Evolutionary conservation across 2,113 vertebrate genomes (phyloP), one percentile per base, ranked within the genome.

Genomic region (Oxyura jamaicensis): DNA sequence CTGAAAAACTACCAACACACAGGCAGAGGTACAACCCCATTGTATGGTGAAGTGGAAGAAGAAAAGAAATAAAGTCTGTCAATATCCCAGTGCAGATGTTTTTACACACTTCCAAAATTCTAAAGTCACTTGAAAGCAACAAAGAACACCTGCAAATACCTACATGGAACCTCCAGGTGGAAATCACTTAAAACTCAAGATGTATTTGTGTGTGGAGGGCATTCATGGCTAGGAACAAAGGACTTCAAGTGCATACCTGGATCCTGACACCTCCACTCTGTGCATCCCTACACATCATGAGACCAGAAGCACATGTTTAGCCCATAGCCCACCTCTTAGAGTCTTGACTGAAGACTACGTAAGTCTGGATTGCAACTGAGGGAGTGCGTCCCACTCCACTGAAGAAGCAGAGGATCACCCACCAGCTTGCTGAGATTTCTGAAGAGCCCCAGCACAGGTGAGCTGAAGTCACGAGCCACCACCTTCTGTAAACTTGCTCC

Each of bases 291-390:
- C 8, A 15, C 8, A 46, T 35, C 48, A n/a, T 22, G 35, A 46
- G 20, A 58, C 10, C 18, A 31, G 20, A 67, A 86, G 17, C 2
- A 4, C 0, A 0, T 4, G 42, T 46, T 72, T 59, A 10, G 13
- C 5, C 9, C 31, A 20, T 13, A 67, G 28, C 2, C 8, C 5
- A 7, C 8, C 12, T 72, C 53, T 39, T 39, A 31, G 13, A 15
- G n/a, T 21, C 48, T 72, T 59, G 31, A 16, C 6, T 39, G 53
- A 78, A 41, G 52, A 29, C 2, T 28, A 13, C 17, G 33, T 26
- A 88, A 69, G 52, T 1, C 7, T 2, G 1, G 5, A 21, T 3
- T 63, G 9, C 3, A 41, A 17, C 44, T 39, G 4, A n/a, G 14
- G 56, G 48, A 29, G 17, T 66, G 41, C 6, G 33, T 25, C n/a